Percentiles rank a stretch among this genome's conserved stretches.
phyloP scores from a whole-genome alignment of 2,797 vertebrate species.

The Distichodus sexfasciatus region DNA sequence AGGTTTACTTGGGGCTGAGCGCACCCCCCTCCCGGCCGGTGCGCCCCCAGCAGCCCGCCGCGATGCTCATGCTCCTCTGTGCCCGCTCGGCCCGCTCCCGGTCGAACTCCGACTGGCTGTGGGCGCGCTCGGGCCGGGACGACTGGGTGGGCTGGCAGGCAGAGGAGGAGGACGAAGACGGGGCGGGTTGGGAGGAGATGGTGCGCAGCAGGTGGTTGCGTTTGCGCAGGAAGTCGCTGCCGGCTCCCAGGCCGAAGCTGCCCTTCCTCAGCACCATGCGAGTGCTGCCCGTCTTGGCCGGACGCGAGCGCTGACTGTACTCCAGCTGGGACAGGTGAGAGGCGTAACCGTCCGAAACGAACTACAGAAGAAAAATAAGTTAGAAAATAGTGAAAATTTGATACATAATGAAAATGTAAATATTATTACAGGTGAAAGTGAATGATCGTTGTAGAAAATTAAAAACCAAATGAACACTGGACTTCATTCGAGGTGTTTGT shows the following conservation, averaged over 20 bases:
- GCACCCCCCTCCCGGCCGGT: conserved; percentile 77
- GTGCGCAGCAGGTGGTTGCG: conserved; percentile 93
- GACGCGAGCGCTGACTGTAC: conserved; percentile 87
- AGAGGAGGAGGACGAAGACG: conserved; percentile 49
- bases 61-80: conserved; percentile 91
- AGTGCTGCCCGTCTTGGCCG: conserved; percentile 84
- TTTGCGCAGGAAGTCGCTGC: conserved; percentile 91
- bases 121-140: conserved; percentile 81
- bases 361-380: conserved; percentile 50
- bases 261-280: conserved; percentile 94
- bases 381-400: neutral
- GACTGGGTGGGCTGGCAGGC: conserved; percentile 48
- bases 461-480: no score
- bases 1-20: conserved; percentile 81
- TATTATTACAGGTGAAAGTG: no score
- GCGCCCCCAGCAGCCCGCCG: conserved; percentile 91
- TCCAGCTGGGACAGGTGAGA: conserved; percentile 94
- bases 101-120: conserved; percentile 83
- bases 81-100: conserved; percentile 76
- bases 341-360: conserved; percentile 88
- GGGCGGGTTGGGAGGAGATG: conserved; percentile 84
- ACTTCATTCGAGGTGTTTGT: no score
- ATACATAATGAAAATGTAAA: no score
- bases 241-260: conserved; percentile 87
- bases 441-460: no score